A percentile compares a stretch with the other conserved stretches of the same genome.
phyloP scores from a whole-genome alignment of 2,888 invertebrate genomes.

The Scaptomyza reducta region DNA sequence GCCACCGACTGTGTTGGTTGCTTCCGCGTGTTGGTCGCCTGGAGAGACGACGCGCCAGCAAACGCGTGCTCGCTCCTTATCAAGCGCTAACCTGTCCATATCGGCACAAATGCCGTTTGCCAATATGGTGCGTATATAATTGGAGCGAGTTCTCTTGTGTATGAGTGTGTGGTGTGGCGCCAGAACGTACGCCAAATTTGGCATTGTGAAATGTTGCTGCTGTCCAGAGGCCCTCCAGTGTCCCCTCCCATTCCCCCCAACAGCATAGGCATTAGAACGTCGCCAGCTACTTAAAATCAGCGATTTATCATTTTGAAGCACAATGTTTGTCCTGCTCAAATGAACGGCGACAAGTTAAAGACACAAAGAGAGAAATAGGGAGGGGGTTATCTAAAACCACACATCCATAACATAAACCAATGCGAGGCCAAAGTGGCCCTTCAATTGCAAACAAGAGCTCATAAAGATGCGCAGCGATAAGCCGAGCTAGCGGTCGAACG shows the following conservation, averaged over 20 bases:
- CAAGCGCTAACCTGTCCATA: conserved; percentile 79
- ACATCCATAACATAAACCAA: conserved; percentile 29
- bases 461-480: conserved; percentile 73
- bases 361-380: neutral
- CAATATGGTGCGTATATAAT: conserved; percentile 64
- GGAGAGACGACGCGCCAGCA: conserved; percentile 46
- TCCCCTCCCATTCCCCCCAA: neutral
- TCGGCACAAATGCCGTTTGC: conserved; percentile 64
- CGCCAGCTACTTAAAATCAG: conserved; percentile 73
- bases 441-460: conserved; percentile 53
- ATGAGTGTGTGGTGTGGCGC: conserved; percentile 66
- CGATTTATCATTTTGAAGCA: conserved; percentile 67
- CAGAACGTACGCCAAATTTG: conserved; percentile 75
- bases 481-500: conserved; percentile 13
- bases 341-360: conserved; percentile 48
- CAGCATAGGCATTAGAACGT: conserved; percentile 52
- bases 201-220: conserved; percentile 68
- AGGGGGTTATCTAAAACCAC: conserved; percentile 25
- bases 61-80: conserved; percentile 76
- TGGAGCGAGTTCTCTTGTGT: conserved; percentile 46
- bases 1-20: conserved; percentile 61
- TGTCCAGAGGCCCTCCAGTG: conserved; percentile 32
- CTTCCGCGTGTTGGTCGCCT: conserved; percentile 76
- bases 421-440: conserved; percentile 53
- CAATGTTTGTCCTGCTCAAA: conserved; percentile 64